Evolutionary conservation across 2,888 invertebrate species (phyloP), one percentile per base, ranked within the genome.

Genomic region (Lissocephala sabroskyi): DNA sequence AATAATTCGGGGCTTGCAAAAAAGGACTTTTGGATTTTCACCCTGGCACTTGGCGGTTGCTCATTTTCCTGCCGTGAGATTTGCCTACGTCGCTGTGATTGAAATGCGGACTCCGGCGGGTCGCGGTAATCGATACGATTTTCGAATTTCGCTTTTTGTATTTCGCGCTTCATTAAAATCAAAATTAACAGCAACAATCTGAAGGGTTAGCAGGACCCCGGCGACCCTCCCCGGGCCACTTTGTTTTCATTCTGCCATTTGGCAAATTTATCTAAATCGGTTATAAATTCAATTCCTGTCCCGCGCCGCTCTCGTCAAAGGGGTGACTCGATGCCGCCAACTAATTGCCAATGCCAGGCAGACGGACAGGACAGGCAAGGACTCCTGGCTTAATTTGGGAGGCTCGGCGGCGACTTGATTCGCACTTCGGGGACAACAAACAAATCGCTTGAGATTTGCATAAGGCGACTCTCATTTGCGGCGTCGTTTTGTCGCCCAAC

Each of bases 151-250:
- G 5, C 16, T 45, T 53, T 64, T 68, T 54, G 52, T 49, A 57
- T 56, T 56, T 54, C 47, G 62, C 62, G 75, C 75, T 62, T 77
- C 78, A 77, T 68, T 77, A 68, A 71, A 75, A 75, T 70, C 45
- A 52, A 75, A 71, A 67, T 67, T 59, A 67, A 57, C 52, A 59
- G 63, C 75, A 75, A 62, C 73, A 65, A 43, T 36, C 19, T 36
- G 47, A 41, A 55, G 62, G 70, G 52, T 62, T 61, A 52, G 41
- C n/a, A 14, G n/a, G n/a, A n/a, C n/a, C n/a, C n/a, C n/a, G n/a
- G 6, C 5, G 9, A 6, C 39, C 39, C 33, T 46, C 51, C 49
- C 48, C 49, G 51, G 52, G 52, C 56, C 60, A 63, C 53, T 63
- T 67, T 67, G 62, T 52, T 49, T 56, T 36, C 52, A 28, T 45